Evolutionary conservation across 2,888 invertebrate genomes (phyloP).

Genomic region (Dusona sp.): DNA sequence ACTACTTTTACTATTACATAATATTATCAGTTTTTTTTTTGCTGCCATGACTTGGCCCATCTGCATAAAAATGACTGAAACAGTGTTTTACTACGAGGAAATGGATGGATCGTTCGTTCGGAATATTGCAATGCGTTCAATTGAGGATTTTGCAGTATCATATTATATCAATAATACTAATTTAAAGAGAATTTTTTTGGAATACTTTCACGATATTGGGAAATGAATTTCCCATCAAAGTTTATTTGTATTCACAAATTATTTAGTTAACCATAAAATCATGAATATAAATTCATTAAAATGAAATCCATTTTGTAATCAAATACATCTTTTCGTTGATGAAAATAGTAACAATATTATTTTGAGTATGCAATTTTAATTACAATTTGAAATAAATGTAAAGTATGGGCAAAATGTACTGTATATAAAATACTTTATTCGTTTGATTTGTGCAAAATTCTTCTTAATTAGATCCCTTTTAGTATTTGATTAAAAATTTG

Average conservation of each 20-base stretch:
- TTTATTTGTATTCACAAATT: not conserved
- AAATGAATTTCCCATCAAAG: not conserved
- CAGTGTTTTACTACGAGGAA: slow-evolving; percentile 36
- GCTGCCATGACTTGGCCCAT: slow-evolving; percentile 23
- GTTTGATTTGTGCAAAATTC: too few species aligned
- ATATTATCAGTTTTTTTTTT: slow-evolving; percentile 44
- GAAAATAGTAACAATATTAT: not conserved
- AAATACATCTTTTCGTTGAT: not conserved
- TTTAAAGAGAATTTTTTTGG: not conserved
- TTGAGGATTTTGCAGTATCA: slow-evolving; percentile 1
- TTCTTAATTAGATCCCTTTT: too few species aligned
- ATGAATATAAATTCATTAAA: not conserved
- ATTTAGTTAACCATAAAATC: not conserved
- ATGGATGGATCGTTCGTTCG: slow-evolving; percentile 35
- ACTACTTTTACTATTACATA: slow-evolving; percentile 45
- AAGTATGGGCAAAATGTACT: not conserved
- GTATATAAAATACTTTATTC: not conserved
- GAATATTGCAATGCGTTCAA: slow-evolving; percentile 11
- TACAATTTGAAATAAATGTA: not conserved
- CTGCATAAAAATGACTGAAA: slow-evolving; percentile 54
- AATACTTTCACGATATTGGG: not conserved
- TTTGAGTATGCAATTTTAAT: not conserved
- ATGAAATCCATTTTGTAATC: not conserved
- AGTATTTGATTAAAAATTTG: too few species aligned
- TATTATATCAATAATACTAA: not conserved